A percentile compares a stretch with the other conserved stretches of the same genome.
Conservation (phyloP, 2,113 vertebrate genomes). For the Amphilophus citrinellus region DNA sequence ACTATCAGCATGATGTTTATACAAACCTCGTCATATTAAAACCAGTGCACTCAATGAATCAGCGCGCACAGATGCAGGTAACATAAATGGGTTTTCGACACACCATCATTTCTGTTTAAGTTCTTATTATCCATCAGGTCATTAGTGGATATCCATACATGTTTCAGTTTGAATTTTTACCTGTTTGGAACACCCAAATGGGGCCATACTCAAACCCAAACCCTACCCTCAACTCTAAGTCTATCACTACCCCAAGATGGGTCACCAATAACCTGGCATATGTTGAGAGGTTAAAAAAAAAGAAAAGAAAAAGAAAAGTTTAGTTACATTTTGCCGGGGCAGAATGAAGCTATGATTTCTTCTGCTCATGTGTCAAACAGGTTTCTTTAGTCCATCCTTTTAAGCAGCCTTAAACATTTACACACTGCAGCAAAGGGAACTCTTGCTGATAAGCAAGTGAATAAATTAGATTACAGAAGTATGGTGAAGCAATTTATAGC, state of each 20-base stretch:
- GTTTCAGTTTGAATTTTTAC: slow-evolving; percentile 60
- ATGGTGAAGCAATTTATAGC: background rate
- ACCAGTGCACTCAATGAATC: background rate
- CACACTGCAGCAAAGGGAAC: background rate
- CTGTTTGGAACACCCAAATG: background rate
- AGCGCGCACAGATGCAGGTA: background rate
- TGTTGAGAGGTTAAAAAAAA: background rate
- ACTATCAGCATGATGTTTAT: background rate
- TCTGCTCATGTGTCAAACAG: no score
- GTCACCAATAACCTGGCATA: background rate
- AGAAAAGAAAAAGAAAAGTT: background rate
- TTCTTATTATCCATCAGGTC: background rate
- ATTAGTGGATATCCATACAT: no score
- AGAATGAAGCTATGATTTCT: background rate
- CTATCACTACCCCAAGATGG: background rate
- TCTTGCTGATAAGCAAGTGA: background rate
- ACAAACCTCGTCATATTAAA: background rate
- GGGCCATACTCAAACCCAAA: background rate
- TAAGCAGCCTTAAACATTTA: background rate
- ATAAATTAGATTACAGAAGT: slow-evolving; percentile 2
- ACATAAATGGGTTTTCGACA: background rate
- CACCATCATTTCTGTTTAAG: background rate
- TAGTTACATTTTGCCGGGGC: background rate
- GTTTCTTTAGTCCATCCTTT: background rate
- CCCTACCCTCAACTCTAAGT: background rate